Conservation (phyloP, 2,113 vertebrate genomes). For the Myotis yumanensis region DNA sequence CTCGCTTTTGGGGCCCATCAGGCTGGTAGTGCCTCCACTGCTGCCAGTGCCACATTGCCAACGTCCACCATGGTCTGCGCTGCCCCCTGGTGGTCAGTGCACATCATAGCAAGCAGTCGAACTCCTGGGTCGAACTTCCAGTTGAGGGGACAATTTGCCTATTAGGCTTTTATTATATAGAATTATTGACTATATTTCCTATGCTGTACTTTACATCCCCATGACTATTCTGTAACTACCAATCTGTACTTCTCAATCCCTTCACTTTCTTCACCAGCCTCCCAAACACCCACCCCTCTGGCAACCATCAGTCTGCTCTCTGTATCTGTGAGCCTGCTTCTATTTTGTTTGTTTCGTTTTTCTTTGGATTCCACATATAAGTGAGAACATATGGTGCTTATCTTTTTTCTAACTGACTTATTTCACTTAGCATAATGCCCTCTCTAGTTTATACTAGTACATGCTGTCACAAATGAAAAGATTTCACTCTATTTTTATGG, state of each 20-base stretch:
- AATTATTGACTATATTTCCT: neutral
- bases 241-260: neutral
- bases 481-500: neutral
- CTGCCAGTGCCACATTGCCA: rapidly evolving
- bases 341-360: neutral
- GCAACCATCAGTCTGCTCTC: neutral
- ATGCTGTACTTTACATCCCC: neutral
- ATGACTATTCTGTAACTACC: neutral
- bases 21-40: no score
- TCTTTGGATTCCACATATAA: neutral
- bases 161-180: no score
- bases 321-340: neutral
- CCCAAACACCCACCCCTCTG: no score
- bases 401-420: neutral
- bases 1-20: no score
- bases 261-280: neutral
- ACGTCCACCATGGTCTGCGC: no score
- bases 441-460: neutral
- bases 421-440: neutral
- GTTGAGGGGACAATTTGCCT: no score
- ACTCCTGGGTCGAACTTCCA: no score
- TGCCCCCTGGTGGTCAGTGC: no score
- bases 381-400: neutral
- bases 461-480: neutral
- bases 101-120: no score